Evolutionary conservation across 2,797 vertebrate genomes (phyloP), one percentile per base, ranked within the genome.

Genomic region (Rhinatrema bivittatum): DNA sequence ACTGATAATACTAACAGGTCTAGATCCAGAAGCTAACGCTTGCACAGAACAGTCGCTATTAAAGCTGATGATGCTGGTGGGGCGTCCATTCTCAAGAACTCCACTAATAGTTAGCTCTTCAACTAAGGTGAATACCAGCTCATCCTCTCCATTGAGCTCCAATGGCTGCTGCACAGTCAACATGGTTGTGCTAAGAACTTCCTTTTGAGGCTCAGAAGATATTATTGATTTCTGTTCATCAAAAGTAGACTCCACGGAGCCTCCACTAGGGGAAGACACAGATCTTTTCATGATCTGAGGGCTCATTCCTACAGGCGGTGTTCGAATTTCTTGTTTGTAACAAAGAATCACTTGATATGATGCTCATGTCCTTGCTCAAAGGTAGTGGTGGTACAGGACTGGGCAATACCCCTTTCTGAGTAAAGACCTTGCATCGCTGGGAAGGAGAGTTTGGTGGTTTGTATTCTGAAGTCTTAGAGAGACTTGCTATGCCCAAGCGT

Each of bases 121-220:
- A 41, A 97, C 93, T 63, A 98, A 82, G 0, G 94, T 96, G 62
- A 95, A 98, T 10, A 99, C 94, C 29, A 99, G 78, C 70, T 98
- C 95, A 2, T 99, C 96, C 20, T 97, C 91, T 20, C 94, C 94
- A 2, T 87, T 96, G 29, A 90, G 70, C 72, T 98, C 96, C 42
- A 98, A 50, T 0, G 96, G 95, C 50, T 97, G 93, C 54, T 98
- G 93, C 35, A 98, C 87, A 0, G 93, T 98, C 45, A 98, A 91
- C 47, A 86, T 96, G 3, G 95, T 94, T 22, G 89, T 92, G 36
- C 89, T 91, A 37, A 88, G 82, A 66, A 93, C 73, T 68, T 94
- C 91, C 34, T 85, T 87, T 46, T 73, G 70, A 6, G 85, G 61
- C 16, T 82, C 85, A 20, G 85, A 53, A n/a, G 67, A 49, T 20